Evolutionary conservation across 2,797 vertebrate species (phyloP).

Genomic region (Leuciscus waleckii): DNA sequence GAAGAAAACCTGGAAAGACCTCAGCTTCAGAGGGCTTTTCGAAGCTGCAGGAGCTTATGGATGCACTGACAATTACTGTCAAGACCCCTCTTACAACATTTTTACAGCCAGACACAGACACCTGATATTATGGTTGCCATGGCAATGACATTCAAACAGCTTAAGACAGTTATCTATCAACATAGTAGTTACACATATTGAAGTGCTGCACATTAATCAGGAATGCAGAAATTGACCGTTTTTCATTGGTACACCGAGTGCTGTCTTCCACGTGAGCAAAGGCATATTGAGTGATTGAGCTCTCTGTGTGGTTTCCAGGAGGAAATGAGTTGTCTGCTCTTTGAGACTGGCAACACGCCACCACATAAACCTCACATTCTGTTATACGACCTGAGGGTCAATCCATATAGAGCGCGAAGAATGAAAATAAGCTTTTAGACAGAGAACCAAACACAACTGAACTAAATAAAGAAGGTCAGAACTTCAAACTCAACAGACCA

Average conservation of each 20-base stretch:
- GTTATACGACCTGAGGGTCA: constrained; percentile 31
- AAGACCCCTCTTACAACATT: constrained; percentile 15
- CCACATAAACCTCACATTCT: constrained; percentile 50
- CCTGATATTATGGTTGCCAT: constrained; percentile 21
- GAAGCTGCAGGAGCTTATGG: constrained; percentile 7
- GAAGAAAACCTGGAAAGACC: constrained; percentile 14
- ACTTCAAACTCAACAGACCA: not conserved
- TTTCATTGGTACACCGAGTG: constrained; percentile 13
- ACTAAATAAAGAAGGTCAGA: constrained; percentile 36
- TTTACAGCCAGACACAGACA: constrained; percentile 19
- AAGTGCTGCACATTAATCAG: constrained; percentile 13
- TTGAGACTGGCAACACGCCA: constrained; percentile 48
- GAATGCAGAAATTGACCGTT: constrained; percentile 1
- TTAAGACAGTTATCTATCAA: constrained; percentile 1
- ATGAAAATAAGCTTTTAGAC: constrained; percentile 20
- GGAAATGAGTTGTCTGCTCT: constrained; percentile 45
- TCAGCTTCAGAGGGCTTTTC: constrained; percentile 15
- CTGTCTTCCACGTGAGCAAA: constrained; percentile 14
- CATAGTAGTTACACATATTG: constrained; percentile 5
- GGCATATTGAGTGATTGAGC: constrained; percentile 5
- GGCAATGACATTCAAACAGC: not conserved
- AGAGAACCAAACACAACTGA: constrained; percentile 1
- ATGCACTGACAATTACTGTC: constrained; percentile 14
- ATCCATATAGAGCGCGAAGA: constrained; percentile 25
- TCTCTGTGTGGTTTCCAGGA: constrained; percentile 22